These are phyloP conservation scores for Karalla daura DNA, from an alignment of 2,797 vertebrate genomes.

Conservation along the genomic window DNA sequence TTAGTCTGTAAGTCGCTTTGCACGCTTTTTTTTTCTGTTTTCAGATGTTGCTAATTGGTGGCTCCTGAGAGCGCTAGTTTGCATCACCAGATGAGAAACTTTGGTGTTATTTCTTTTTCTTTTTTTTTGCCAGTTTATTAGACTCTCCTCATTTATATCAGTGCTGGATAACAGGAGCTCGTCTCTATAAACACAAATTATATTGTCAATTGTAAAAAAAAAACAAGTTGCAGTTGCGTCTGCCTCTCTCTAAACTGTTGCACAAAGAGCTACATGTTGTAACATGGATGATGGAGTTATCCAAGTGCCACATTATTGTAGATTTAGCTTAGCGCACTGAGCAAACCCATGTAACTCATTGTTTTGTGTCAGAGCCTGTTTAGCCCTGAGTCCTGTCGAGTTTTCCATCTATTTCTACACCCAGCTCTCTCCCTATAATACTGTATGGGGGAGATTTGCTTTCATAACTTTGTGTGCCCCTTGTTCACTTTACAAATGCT, in stretches of 20 bases:
- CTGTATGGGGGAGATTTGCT: conserved; percentile 15
- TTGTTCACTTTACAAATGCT: conserved; percentile 28
- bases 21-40: not conserved
- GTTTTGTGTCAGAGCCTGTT: no score
- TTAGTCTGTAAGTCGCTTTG: not conserved
- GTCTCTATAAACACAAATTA: not conserved
- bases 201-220: not conserved
- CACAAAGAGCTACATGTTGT: no score
- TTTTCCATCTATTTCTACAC: no score
- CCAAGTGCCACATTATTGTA: no score
- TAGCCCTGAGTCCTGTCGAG: no score
- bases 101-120: not conserved
- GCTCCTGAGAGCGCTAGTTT: not conserved
- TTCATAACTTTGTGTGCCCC: conserved; percentile 12
- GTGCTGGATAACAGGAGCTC: not conserved
- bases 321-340: no score
- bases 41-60: not conserved
- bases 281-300: no score
- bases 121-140: not conserved
- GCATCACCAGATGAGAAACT: not conserved
- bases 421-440: conserved; percentile 18
- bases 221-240: no score
- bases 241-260: not conserved
- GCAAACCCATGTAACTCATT: no score
- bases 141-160: not conserved